These are phyloP conservation scores for Paramisgurnus dabryanus DNA, from an alignment of 2,113 vertebrate species.

Conservation along the genomic window DNA sequence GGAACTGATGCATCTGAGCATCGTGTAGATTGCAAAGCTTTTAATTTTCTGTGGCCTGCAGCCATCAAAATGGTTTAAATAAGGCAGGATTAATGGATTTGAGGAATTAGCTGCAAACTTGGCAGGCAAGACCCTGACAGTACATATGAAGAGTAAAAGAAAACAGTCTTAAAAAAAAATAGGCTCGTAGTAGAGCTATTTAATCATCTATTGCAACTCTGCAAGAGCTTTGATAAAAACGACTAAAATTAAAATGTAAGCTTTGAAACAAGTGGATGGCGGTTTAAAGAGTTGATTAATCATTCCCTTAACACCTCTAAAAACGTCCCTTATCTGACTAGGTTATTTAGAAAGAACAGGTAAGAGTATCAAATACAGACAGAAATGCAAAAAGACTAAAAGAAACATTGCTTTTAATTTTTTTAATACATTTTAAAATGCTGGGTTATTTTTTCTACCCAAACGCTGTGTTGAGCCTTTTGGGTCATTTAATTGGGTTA, in stretches of 20 bases:
- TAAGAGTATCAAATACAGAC: constrained; percentile 65
- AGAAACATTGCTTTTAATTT: constrained; percentile 43
- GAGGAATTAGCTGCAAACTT: constrained; percentile 71
- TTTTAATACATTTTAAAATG: too few species aligned
- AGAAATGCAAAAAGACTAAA: constrained; percentile 69
- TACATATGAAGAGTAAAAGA: constrained; percentile 60
- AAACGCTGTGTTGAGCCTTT: too few species aligned
- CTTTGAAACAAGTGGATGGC: not conserved
- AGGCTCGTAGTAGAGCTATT: constrained; percentile 54
- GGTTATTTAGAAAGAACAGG: constrained; percentile 66
- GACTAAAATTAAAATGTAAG: not conserved
- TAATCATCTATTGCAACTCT: constrained; percentile 14
- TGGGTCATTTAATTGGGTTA: too few species aligned
- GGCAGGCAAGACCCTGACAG: constrained; percentile 71
- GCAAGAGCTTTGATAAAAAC: not conserved
- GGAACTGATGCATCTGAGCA: constrained; percentile 50
- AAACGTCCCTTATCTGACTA: constrained; percentile 54
- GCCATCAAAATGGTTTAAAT: constrained; percentile 71
- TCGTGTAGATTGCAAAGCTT: constrained; percentile 64
- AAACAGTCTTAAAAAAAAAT: constrained; percentile 67
- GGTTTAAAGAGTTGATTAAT: not conserved
- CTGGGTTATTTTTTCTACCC: too few species aligned
- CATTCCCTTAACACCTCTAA: not conserved
- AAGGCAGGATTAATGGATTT: constrained; percentile 78
- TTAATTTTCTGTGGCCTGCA: constrained; percentile 73